Conservation (phyloP, 2,797 vertebrate genomes). For the Pipistrellus pipistrellus region DNA sequence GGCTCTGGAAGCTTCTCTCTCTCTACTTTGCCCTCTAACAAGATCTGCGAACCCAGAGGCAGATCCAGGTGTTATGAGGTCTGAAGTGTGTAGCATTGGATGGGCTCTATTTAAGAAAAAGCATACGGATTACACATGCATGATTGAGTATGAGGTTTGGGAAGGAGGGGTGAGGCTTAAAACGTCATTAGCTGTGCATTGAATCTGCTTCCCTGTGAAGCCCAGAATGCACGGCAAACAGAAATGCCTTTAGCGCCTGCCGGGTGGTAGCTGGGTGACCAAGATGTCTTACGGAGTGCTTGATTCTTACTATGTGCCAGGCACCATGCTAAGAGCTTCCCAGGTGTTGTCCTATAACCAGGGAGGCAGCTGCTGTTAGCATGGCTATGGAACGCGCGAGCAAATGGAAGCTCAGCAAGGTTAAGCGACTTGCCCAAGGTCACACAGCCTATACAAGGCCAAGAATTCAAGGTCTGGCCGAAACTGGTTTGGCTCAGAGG, state of each 20-base stretch:
- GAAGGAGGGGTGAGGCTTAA: neutral
- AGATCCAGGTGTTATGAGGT: neutral
- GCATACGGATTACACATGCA: neutral
- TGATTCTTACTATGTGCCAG: neutral
- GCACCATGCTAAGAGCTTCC: neutral
- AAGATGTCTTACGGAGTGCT: neutral
- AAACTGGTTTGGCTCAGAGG: too few species aligned
- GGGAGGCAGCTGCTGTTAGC: neutral
- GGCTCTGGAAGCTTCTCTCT: neutral
- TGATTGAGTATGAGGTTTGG: neutral
- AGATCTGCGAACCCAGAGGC: neutral
- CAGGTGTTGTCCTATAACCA: neutral
- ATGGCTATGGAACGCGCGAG: neutral
- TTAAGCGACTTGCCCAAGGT: neutral
- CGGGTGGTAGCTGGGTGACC: neutral
- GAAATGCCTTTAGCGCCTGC: neutral
- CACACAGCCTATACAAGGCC: neutral
- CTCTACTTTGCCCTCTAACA: neutral
- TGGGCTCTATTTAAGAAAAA: neutral
- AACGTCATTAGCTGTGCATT: neutral
- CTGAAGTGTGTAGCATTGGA: neutral
- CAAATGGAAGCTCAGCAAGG: neutral
- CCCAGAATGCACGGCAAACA: fast-evolving
- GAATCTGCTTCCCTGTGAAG: neutral
- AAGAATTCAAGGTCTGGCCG: neutral